Percentiles rank a stretch among this genome's conserved stretches.
phyloP scores from a whole-genome alignment of 2,797 vertebrate species.

The Tangara arthus region DNA sequence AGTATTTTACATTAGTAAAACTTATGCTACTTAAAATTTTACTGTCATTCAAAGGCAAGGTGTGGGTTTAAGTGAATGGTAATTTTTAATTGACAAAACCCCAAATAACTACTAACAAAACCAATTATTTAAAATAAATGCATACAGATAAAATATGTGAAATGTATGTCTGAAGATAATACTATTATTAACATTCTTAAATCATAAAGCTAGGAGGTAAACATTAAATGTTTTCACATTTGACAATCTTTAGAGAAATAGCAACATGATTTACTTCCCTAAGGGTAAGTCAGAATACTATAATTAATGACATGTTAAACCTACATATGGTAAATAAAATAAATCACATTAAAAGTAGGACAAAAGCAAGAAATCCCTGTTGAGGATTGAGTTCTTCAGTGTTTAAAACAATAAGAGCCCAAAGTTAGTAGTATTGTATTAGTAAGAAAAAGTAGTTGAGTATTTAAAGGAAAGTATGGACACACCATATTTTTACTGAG shows the following conservation, averaged over 20 bases:
- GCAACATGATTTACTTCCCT: not conserved
- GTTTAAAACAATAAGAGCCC: not conserved
- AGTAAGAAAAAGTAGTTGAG: not conserved
- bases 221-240: not conserved
- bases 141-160: not conserved
- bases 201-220: not conserved
- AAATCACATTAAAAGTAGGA: not conserved
- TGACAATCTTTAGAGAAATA: constrained; percentile 1
- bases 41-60: constrained; percentile 11
- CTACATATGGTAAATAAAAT: not conserved
- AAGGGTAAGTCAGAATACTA: not conserved
- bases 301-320: not conserved
- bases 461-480: not conserved
- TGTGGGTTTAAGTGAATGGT: not conserved
- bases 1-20: not conserved
- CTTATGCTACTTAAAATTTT: not conserved
- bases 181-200: not conserved
- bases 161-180: not conserved
- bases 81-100: not conserved
- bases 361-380: not conserved
- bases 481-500: not conserved
- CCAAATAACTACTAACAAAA: not conserved
- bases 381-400: not conserved
- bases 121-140: not conserved
- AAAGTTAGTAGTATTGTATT: not conserved